Conservation (phyloP, 2,888 invertebrate species). For the Pecten maximus region DNA sequence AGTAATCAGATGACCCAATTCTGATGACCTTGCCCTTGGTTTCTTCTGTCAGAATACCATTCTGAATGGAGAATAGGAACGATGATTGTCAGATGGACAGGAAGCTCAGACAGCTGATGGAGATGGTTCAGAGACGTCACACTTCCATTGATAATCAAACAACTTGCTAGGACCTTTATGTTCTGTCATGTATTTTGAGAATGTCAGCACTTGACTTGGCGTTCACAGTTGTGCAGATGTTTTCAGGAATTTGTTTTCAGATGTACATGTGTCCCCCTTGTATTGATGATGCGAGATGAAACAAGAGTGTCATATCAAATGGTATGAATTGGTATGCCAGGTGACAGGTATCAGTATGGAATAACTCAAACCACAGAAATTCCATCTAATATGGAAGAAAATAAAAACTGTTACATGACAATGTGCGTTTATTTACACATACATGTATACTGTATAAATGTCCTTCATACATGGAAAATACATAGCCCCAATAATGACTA, state of each 20-base stretch:
- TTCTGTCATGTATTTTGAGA: neutral
- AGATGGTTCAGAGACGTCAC: neutral
- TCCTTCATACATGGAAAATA: neutral
- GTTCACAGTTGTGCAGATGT: neutral
- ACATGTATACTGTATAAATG: neutral
- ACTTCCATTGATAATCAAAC: slow-evolving; percentile 7
- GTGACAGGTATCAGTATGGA: slow-evolving; percentile 7
- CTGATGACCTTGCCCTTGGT: neutral
- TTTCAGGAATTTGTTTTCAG: neutral
- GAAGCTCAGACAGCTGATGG: neutral
- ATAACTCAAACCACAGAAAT: neutral
- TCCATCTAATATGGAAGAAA: neutral
- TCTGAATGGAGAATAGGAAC: neutral
- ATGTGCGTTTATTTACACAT: too few species aligned
- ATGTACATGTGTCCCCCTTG: neutral
- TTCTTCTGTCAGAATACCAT: too few species aligned
- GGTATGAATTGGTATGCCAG: neutral
- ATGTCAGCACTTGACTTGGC: neutral
- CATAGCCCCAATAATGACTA: too few species aligned
- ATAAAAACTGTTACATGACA: neutral
- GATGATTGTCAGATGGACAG: neutral
- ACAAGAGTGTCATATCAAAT: neutral
- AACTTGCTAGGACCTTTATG: neutral
- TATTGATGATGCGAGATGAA: neutral
- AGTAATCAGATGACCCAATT: neutral